Percentiles rank a stretch among this genome's conserved stretches.
These are phyloP conservation scores for Syngnathus scovelli DNA, from an alignment of 2,113 vertebrate species.

Conservation along the genomic window DNA sequence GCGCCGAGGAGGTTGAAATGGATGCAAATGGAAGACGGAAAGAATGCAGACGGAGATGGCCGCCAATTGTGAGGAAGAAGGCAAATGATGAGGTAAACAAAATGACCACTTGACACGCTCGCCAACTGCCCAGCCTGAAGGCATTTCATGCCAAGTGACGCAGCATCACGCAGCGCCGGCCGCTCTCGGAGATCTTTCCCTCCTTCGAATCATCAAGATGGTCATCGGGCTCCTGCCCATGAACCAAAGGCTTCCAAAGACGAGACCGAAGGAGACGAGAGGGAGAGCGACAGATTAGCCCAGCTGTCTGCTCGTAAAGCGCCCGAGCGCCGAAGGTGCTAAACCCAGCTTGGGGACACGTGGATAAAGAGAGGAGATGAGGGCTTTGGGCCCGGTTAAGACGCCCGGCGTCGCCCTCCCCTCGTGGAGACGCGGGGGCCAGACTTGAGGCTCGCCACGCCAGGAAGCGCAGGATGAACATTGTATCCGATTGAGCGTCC, in stretches of 20 bases:
- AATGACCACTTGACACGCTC: background rate
- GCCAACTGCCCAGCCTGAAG: background rate
- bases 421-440: conserved; percentile 54
- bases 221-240: too few species aligned
- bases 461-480: conserved; percentile 38
- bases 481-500: conserved; percentile 45
- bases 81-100: background rate
- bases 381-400: conserved; percentile 44
- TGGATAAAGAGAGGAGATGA: conserved; percentile 66
- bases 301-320: conserved; percentile 73
- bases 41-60: conserved; percentile 12
- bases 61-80: background rate
- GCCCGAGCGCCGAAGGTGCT: conserved; percentile 63
- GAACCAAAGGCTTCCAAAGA: conserved; percentile 27
- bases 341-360: conserved; percentile 66
- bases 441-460: conserved; percentile 54
- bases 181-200: too few species aligned
- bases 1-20: conserved; percentile 17
- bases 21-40: conserved; percentile 13
- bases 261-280: conserved; percentile 39
- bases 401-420: conserved; percentile 48
- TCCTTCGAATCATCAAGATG: too few species aligned
- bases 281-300: conserved; percentile 48
- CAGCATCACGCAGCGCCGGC: background rate
- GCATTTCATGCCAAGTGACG: background rate